Conservation (phyloP, 2,113 vertebrate genomes). For the Mugil cephalus region DNA sequence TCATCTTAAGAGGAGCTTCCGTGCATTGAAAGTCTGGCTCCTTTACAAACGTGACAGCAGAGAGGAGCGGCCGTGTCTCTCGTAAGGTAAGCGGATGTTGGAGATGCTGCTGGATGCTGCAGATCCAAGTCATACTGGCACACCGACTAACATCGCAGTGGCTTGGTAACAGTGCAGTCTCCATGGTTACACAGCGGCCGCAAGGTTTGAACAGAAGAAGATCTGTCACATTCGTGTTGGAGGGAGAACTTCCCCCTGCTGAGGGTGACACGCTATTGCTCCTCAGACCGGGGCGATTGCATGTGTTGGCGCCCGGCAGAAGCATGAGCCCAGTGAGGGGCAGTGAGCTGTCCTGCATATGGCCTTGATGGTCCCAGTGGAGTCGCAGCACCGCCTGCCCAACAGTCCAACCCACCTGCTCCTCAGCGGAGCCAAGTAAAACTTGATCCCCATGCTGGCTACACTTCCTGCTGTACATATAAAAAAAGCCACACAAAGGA, state of each 20-base stretch:
- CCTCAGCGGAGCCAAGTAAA: slow-evolving; percentile 43
- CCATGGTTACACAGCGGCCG: slow-evolving; percentile 51
- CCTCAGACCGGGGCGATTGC: slow-evolving; percentile 18
- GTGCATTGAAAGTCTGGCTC: slow-evolving; percentile 13
- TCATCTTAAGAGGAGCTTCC: slow-evolving; percentile 29
- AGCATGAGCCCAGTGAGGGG: slow-evolving; percentile 16
- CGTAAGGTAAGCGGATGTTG: slow-evolving; percentile 32
- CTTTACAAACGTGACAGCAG: slow-evolving; percentile 20
- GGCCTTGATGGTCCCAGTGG: slow-evolving; percentile 28
- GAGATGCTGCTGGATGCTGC: not conserved
- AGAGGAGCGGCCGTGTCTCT: slow-evolving; percentile 24
- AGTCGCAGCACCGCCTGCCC: slow-evolving; percentile 45
- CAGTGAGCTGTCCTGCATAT: slow-evolving; percentile 50
- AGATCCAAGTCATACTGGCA: not conserved
- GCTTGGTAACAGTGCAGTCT: slow-evolving; percentile 26
- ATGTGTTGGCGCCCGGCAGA: slow-evolving; percentile 22
- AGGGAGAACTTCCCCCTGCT: slow-evolving; percentile 26
- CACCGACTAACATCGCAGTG: not conserved
- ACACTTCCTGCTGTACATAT: slow-evolving; percentile 47
- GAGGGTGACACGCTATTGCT: slow-evolving; percentile 16
- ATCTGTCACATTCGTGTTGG: slow-evolving; percentile 13
- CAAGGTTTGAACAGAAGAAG: slow-evolving; percentile 4
- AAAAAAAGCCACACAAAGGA: slow-evolving; percentile 9
- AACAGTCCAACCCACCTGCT: slow-evolving; percentile 65
- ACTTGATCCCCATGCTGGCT: slow-evolving; percentile 37